Evolutionary conservation across 2,888 invertebrate genomes (phyloP).

Genomic region (Microplitis deprimator): DNA sequence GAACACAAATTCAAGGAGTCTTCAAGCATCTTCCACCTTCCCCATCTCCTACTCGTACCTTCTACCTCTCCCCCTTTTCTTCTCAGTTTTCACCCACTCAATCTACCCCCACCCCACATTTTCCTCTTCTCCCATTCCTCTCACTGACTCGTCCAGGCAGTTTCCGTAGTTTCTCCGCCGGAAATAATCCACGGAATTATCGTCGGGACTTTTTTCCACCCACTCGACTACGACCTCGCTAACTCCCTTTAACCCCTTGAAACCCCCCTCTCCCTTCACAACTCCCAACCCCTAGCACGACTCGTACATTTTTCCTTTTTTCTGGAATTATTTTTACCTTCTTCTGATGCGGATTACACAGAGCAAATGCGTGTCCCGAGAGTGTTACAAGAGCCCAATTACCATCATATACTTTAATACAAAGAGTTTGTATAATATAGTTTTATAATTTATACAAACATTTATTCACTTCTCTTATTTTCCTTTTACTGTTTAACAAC

Average conservation of each 20-base stretch:
- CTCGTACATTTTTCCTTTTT: not conserved
- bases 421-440: not conserved
- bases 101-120: not conserved
- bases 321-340: not conserved
- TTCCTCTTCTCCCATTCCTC: too few relatives aligned
- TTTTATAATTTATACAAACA: not conserved
- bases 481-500: not conserved
- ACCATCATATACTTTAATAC: slow-evolving; percentile 55
- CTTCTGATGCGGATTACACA: not conserved
- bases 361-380: slow-evolving; percentile 45
- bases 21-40: slow-evolving; percentile 2
- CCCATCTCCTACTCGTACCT: not conserved
- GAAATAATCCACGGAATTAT: slow-evolving; percentile 54
- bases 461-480: not conserved
- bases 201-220: slow-evolving; percentile 48
- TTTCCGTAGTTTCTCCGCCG: slow-evolving; percentile 50
- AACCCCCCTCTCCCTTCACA: not conserved
- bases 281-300: too few relatives aligned
- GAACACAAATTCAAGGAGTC: slow-evolving; percentile 26
- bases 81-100: slow-evolving; percentile 15
- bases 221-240: slow-evolving; percentile 25
- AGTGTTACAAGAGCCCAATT: slow-evolving; percentile 52
- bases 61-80: slow-evolving; percentile 23
- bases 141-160: slow-evolving; percentile 34
- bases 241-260: slow-evolving; percentile 9